Base-by-base conservation (phyloP, 2,113 vertebrate genomes). In the Varanus salvator region DNA sequence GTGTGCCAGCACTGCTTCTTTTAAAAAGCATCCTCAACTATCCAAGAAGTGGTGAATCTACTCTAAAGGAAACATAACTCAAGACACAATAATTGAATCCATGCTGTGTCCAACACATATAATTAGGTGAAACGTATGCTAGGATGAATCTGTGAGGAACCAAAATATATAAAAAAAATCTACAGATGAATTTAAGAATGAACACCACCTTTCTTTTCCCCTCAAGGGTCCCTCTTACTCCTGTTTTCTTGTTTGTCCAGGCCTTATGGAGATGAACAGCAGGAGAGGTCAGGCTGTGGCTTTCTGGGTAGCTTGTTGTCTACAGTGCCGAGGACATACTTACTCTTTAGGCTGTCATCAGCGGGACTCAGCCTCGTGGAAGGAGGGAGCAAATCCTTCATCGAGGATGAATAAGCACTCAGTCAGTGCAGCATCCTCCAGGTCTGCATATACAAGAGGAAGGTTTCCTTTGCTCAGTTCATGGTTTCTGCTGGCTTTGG, bases 381-480 rank as follows among this genome's bases (percentile, higher is more conserved):
- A 93, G 93, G 95, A 96, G 95, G 90, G 94, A 96, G 93, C 87
- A 93, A 95, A 95, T 95, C 94, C 94, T 96, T 96, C 95, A 95
- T 95, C 95, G 95, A 94, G 95, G 95, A 96, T 96, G 96, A 96
- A 96, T 90, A 96, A 95, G 95, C 94, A 96, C 96, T 95, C 95
- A 96, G 94, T 96, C 95, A 96, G 95, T 96, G 96, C 95, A 96
- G 93, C 95, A 94, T 95, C 95, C 95, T 94, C 95, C 96, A 95
- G 0, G 95, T 96, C 95, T 96, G 94, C 94, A 95, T 96, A 93
- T 96, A 94, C 93, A 96, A 95, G 95, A 96, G 95, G 95, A 96
- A 96, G 95, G 94, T 94, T 95, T 95, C 95, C 95, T 93, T 95
- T 95, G 92, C 96, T 95, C 94, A 96, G 90, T 94, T 64, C 93